A percentile compares a stretch with the other conserved stretches of the same genome.
phyloP scores from a whole-genome alignment of 1,140 invertebrate genomes.

The Metopolophium dirhodum region DNA sequence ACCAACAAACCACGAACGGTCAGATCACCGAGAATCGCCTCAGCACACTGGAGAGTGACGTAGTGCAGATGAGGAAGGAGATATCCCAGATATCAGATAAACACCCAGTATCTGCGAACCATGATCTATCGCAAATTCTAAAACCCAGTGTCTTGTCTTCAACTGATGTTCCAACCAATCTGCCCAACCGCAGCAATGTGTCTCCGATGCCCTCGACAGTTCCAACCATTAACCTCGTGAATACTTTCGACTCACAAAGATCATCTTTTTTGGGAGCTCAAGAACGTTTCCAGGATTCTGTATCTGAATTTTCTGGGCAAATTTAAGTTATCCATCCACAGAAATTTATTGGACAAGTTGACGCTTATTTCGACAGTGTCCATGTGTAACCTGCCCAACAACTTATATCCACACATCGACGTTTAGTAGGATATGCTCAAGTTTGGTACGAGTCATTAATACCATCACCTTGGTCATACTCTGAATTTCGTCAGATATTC shows the following conservation, averaged over 20 bases:
- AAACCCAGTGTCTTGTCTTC: too few relatives aligned
- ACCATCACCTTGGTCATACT: neutral
- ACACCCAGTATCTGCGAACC: too few relatives aligned
- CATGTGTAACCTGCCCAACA: neutral
- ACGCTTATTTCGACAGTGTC: neutral
- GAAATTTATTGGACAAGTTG: neutral
- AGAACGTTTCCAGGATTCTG: neutral
- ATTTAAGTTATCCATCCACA: neutral
- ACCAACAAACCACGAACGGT: too few relatives aligned
- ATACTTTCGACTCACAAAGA: neutral
- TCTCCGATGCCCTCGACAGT: too few relatives aligned
- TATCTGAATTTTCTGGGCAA: neutral
- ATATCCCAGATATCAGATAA: too few relatives aligned
- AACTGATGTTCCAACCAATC: too few relatives aligned
- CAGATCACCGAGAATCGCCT: too few relatives aligned
- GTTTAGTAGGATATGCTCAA: neutral
- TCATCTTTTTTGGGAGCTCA: neutral
- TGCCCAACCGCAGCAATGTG: too few relatives aligned
- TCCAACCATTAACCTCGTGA: too few relatives aligned
- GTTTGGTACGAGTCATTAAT: neutral
- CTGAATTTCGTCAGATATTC: neutral
- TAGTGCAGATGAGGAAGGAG: too few relatives aligned
- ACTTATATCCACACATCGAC: neutral
- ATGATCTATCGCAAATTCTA: too few relatives aligned
- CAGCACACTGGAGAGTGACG: too few relatives aligned